A percentile compares a stretch with the other conserved stretches of the same genome.
phyloP scores from a whole-genome alignment of 2,888 invertebrate species.

The Brachyptera putata region DNA sequence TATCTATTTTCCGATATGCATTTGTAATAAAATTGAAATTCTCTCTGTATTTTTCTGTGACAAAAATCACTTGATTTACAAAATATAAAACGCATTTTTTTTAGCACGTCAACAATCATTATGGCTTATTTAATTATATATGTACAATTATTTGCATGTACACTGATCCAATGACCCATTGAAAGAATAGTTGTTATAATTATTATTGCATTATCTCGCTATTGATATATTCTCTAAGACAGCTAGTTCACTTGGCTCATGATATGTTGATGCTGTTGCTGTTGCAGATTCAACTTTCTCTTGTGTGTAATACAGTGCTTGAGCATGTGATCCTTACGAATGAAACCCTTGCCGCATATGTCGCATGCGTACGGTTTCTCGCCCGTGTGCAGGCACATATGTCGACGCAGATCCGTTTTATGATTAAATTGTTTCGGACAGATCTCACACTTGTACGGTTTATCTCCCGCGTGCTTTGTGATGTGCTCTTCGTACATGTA shows the following conservation, averaged over 20 bases:
- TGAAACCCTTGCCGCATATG: constrained; percentile 81
- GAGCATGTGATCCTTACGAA: constrained; percentile 86
- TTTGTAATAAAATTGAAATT: too few relatives aligned
- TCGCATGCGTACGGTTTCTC: constrained; percentile 78
- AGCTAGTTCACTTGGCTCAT: constrained; percentile 17
- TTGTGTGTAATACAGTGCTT: constrained; percentile 80
- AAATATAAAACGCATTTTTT: too few relatives aligned
- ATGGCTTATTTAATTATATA: too few relatives aligned
- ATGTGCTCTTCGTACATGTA: constrained; percentile 68
- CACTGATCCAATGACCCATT: too few relatives aligned
- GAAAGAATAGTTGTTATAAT: too few relatives aligned
- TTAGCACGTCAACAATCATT: too few relatives aligned
- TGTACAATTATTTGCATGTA: too few relatives aligned
- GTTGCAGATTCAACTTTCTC: constrained; percentile 49
- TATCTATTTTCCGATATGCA: too few relatives aligned
- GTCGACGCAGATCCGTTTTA: constrained; percentile 82
- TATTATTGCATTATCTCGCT: too few relatives aligned
- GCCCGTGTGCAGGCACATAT: constrained; percentile 83
- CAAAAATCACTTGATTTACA: too few relatives aligned
- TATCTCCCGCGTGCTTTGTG: constrained; percentile 73
- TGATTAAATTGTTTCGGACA: constrained; percentile 89
- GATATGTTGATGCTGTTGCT: constrained; percentile 38
- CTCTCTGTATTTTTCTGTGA: too few relatives aligned
- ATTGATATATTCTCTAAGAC: too few relatives aligned
- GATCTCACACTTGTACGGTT: constrained; percentile 78